Percentiles rank a stretch among this genome's conserved stretches.
Conservation (phyloP, 1,140 invertebrate species). For the Saccostrea echinata region DNA sequence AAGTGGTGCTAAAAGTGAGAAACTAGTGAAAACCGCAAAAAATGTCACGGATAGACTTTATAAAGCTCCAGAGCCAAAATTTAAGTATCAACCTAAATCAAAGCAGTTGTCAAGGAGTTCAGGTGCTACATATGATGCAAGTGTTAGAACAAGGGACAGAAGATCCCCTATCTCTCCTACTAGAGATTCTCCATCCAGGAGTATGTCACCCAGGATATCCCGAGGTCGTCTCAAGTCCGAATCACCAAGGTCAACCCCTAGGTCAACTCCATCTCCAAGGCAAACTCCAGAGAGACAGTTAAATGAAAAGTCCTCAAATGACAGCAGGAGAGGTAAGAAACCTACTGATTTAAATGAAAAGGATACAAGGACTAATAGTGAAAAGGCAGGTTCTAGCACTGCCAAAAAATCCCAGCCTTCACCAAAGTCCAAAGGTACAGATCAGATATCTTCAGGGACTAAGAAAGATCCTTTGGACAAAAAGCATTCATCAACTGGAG, state of each 20-base stretch:
- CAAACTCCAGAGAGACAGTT: constrained; percentile 1
- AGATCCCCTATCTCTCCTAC: neutral
- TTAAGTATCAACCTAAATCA: constrained; percentile 65
- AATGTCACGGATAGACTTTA: constrained; percentile 72
- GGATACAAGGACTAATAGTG: neutral
- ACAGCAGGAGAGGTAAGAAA: neutral
- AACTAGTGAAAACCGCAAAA: constrained; percentile 63
- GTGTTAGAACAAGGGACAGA: neutral
- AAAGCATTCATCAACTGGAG: neutral
- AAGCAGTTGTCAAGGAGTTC: constrained; percentile 8
- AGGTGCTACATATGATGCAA: neutral
- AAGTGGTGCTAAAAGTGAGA: constrained; percentile 55
- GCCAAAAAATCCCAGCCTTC: neutral
- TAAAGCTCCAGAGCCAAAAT: constrained; percentile 63
- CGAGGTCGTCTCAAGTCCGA: constrained; percentile 12
- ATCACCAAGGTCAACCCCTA: constrained; percentile 31
- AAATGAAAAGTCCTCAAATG: neutral
- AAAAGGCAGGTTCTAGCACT: neutral
- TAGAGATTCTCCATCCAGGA: neutral
- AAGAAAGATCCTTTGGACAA: neutral
- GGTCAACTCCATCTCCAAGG: constrained; percentile 33
- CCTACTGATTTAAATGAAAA: neutral
- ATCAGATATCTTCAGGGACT: neutral
- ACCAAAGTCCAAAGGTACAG: neutral
- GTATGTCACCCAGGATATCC: neutral